These are phyloP conservation scores for Synergus japonicus DNA, from an alignment of 2,888 invertebrate genomes.

Conservation along the genomic window DNA sequence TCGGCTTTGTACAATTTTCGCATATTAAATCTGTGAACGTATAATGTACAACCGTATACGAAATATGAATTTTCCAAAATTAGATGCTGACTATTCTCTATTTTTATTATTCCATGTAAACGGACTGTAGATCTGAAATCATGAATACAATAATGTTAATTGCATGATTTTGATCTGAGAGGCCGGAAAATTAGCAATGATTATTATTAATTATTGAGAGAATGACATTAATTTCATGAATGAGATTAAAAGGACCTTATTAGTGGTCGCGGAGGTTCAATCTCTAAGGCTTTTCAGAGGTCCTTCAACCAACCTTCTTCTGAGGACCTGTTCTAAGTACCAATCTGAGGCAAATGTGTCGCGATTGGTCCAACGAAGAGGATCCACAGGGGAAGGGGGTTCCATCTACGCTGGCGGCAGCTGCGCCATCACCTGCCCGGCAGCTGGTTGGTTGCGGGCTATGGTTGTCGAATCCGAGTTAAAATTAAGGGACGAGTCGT, in stretches of 20 bases:
- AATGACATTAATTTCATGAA: neutral
- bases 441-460: constrained; percentile 53
- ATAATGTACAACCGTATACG: neutral
- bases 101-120: too few relatives aligned
- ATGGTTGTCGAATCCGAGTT: constrained; percentile 52
- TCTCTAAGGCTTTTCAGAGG: neutral
- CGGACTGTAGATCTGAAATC: too few relatives aligned
- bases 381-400: neutral
- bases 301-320: constrained; percentile 10
- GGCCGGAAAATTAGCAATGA: too few relatives aligned
- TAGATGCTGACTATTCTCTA: neutral
- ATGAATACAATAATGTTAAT: too few relatives aligned
- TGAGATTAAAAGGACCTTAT: constrained; percentile 13
- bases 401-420: constrained; percentile 49
- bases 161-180: too few relatives aligned
- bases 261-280: neutral
- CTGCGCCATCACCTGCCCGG: constrained; percentile 57
- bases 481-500: constrained; percentile 53
- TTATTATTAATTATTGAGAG: neutral
- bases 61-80: constrained; percentile 1
- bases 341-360: neutral
- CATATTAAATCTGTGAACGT: neutral
- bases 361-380: constrained; percentile 6
- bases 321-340: constrained; percentile 7
- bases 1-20: neutral